These are phyloP conservation scores for Dermochelys coriacea DNA, from an alignment of 2,797 vertebrate genomes.

Conservation along the genomic window DNA sequence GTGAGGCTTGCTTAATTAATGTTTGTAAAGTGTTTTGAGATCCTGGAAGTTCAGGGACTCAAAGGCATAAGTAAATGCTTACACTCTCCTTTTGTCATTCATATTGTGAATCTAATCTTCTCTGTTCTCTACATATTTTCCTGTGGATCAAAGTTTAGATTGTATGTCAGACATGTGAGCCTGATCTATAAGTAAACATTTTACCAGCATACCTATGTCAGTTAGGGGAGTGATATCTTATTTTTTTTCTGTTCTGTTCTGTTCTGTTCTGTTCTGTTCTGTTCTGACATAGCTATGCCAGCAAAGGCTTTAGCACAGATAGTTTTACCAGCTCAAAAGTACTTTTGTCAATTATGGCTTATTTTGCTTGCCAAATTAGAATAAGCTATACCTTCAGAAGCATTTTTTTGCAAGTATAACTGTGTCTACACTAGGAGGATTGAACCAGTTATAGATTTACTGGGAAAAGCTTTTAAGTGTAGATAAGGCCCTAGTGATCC, in stretches of 20 bases:
- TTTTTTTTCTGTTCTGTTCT: neutral
- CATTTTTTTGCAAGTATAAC: neutral
- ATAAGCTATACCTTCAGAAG: neutral
- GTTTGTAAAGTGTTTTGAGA: neutral
- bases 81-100: neutral
- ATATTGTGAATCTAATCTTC: neutral
- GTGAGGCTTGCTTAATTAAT: neutral
- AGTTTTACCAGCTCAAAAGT: neutral
- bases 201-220: neutral
- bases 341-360: neutral
- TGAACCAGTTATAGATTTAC: neutral
- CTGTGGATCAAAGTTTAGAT: neutral
- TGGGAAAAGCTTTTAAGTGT: neutral
- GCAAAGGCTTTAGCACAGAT: neutral
- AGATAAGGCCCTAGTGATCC: neutral
- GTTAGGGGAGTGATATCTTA: neutral
- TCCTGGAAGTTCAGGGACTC: neutral
- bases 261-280: too few relatives aligned
- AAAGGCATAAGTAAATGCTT: conserved; percentile 5
- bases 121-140: neutral
- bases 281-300: neutral
- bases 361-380: neutral
- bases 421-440: neutral
- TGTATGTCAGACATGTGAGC: neutral
- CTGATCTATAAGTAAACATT: neutral